Percentiles rank a stretch among this genome's conserved stretches.
phyloP scores from a whole-genome alignment of 2,797 vertebrate genomes.

The Manis pentadactyla region DNA sequence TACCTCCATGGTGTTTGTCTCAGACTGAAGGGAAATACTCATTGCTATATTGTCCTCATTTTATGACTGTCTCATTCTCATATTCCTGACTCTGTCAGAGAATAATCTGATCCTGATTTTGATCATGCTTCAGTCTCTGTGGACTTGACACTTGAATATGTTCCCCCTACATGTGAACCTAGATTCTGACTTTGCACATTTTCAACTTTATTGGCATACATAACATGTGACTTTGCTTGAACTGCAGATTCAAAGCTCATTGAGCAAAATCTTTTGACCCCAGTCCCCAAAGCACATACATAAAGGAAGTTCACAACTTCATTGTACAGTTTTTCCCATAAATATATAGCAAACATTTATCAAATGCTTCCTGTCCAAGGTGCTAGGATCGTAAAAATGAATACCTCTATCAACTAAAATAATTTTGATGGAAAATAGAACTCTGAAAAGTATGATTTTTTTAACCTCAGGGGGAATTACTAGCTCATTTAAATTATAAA shows the following conservation, averaged over 20 bases:
- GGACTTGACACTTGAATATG: not conserved
- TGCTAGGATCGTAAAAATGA: not conserved
- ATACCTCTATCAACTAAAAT: not conserved
- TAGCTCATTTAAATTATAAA: not conserved
- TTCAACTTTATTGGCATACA: not conserved
- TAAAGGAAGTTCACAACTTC: not conserved
- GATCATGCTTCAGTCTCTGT: not conserved
- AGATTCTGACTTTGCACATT: not conserved
- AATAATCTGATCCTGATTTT: constrained; percentile 24
- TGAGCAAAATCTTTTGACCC: not conserved
- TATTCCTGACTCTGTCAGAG: not conserved
- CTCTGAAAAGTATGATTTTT: not conserved
- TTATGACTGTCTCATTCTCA: not conserved
- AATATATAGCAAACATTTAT: not conserved
- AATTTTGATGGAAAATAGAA: not conserved
- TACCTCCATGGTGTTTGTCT: not conserved
- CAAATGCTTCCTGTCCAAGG: not conserved
- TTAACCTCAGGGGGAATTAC: not conserved
- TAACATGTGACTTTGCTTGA: not conserved
- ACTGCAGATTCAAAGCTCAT: not conserved
- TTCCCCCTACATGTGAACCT: not conserved
- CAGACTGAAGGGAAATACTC: not conserved
- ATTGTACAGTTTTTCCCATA: not conserved
- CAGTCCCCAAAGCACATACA: not conserved
- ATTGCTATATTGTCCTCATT: not conserved